Evolutionary conservation across 30 jellyfish, hydroid and myxozoan genomes (phyloP).

Genomic region (Turritopsis dohrnii): DNA sequence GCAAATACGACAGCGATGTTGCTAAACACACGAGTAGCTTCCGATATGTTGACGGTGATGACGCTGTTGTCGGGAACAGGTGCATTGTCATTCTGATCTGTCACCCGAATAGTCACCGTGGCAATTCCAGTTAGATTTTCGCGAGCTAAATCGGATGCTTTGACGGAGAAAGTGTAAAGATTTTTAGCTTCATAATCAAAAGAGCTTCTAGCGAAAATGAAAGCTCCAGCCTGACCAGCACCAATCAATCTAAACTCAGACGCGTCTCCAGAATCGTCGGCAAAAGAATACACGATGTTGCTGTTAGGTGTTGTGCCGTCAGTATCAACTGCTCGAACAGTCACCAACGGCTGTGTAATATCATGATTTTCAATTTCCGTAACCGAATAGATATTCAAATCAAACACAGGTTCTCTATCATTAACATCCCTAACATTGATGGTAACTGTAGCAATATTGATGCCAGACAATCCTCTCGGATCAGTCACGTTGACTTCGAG

Average conservation of each 20-base stretch:
- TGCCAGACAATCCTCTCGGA: conserved; percentile 9
- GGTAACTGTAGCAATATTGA: conserved; percentile 24
- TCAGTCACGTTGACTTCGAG: conserved; percentile 29
- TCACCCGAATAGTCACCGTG: conserved; percentile 21
- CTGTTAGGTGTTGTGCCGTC: conserved; percentile 31
- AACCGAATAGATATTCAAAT: conserved; percentile 17
- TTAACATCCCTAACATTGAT: conserved; percentile 40
- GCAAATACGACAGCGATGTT: conserved; percentile 39
- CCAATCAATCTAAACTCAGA: conserved; percentile 32
- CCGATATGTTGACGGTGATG: conserved; percentile 42
- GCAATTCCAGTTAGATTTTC: conserved; percentile 30
- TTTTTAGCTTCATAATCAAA: conserved; percentile 66
- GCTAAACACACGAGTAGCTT: conserved; percentile 43
- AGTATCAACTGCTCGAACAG: conserved; percentile 42
- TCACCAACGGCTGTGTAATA: neutral
- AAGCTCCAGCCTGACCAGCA: conserved; percentile 41
- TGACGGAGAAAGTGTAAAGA: conserved; percentile 44
- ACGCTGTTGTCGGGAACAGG: conserved; percentile 37
- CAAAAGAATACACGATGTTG: conserved; percentile 38
- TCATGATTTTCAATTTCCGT: conserved; percentile 22
- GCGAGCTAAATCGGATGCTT: conserved; percentile 44
- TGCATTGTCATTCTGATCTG: conserved; percentile 45
- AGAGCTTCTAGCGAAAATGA: conserved; percentile 31
- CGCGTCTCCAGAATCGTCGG: conserved; percentile 49
- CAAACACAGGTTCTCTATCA: conserved; percentile 55